phyloP scores from a whole-genome alignment of 2,888 invertebrate species.

The Psococerastis gibbosa region DNA sequence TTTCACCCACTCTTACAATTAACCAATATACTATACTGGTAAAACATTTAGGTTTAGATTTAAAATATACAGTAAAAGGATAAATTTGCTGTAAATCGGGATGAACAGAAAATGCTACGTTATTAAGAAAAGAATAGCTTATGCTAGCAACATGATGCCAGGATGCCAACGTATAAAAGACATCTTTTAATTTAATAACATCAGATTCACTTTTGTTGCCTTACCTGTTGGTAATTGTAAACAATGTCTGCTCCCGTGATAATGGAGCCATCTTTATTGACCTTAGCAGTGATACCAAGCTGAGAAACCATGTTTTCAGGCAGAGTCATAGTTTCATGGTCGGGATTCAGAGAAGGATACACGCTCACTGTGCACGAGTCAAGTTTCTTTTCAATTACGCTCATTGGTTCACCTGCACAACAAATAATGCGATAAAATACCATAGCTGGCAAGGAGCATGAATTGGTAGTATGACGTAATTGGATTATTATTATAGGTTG shows the following conservation, averaged over 20 bases:
- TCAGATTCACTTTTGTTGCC: no score
- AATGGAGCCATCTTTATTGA: slow-evolving; percentile 77
- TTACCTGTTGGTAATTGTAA: slow-evolving; percentile 55
- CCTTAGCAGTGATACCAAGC: slow-evolving; percentile 62
- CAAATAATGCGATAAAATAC: slow-evolving; percentile 12
- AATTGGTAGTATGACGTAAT: no score
- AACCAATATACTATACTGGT: no score
- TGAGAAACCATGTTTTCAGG: slow-evolving; percentile 55
- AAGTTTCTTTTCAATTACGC: slow-evolving; percentile 40
- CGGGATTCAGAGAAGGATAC: slow-evolving; percentile 86
- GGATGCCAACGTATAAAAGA: no score
- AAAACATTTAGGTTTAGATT: not conserved
- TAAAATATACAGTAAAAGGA: not conserved
- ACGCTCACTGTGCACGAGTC: slow-evolving; percentile 90
- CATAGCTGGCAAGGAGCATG: no score
- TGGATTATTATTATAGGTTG: no score
- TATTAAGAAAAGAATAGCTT: no score
- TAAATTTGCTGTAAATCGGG: no score
- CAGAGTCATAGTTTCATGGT: slow-evolving; percentile 75
- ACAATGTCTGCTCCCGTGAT: slow-evolving; percentile 60
- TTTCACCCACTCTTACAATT: no score
- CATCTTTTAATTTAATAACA: no score
- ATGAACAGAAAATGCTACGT: no score
- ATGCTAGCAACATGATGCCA: no score
- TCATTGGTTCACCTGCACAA: slow-evolving; percentile 23